These are phyloP conservation scores for Myodes glareolus DNA, from an alignment of 2,113 vertebrate species.

Conservation along the genomic window DNA sequence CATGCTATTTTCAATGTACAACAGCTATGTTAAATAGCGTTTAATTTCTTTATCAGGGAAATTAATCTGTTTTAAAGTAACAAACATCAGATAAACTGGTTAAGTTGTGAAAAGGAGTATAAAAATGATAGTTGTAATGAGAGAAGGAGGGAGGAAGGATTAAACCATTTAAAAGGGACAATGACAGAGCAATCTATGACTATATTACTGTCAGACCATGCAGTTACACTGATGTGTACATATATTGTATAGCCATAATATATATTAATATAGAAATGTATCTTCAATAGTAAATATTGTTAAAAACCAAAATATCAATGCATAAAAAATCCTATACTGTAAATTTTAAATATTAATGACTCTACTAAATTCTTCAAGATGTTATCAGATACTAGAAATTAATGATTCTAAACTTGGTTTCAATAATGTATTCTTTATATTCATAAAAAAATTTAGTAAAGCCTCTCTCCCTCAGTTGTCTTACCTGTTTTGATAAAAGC, in stretches of 20 bases:
- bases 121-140: conserved; percentile 11
- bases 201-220: neutral
- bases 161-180: neutral
- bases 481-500: conserved; percentile 74
- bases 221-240: neutral
- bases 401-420: conserved; percentile 45
- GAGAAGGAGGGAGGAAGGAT: neutral
- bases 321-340: neutral
- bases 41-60: conserved; percentile 39
- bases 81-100: conserved; percentile 9
- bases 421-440: conserved; percentile 13
- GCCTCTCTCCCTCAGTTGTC: conserved; percentile 13
- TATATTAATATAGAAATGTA: neutral
- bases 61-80: conserved; percentile 39
- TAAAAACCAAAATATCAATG: neutral
- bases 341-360: conserved; percentile 53
- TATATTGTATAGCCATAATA: neutral
- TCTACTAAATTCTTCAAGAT: conserved; percentile 25
- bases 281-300: neutral
- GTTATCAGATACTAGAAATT: conserved; percentile 34
- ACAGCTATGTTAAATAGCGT: conserved; percentile 8
- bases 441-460: neutral
- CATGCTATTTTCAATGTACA: neutral
- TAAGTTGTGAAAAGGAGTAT: neutral
- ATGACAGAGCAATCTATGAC: neutral